Conservation (phyloP, 2,888 invertebrate species). For the Ferdinandea cuprea region DNA sequence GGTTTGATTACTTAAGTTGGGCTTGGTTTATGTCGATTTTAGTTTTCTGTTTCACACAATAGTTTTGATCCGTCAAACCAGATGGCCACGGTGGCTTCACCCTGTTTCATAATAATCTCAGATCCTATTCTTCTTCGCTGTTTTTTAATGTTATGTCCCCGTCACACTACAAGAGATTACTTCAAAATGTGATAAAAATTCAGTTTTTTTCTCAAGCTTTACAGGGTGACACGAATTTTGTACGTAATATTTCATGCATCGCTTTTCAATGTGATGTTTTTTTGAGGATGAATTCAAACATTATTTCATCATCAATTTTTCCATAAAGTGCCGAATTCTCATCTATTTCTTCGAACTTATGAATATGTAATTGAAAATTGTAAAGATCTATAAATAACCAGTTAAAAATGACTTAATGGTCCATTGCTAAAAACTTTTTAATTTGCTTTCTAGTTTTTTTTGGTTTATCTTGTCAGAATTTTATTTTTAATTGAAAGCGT, state of each 20-base stretch:
- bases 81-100: too few relatives aligned
- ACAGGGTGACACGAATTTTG: not conserved
- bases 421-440: constrained; percentile 16
- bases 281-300: not conserved
- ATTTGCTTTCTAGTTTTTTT: not conserved
- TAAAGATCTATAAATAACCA: constrained; percentile 2
- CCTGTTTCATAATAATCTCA: too few relatives aligned
- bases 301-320: not conserved
- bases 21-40: too few relatives aligned
- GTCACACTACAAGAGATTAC: not conserved
- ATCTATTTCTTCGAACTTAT: not conserved
- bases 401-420: not conserved
- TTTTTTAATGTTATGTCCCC: too few relatives aligned
- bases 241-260: not conserved
- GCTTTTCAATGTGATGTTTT: not conserved
- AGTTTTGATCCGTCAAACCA: too few relatives aligned
- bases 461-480: constrained; percentile 1
- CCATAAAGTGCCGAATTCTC: not conserved
- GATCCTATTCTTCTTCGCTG: too few relatives aligned
- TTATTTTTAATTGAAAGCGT: constrained; percentile 11
- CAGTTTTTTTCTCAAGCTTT: too few relatives aligned
- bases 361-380: constrained; percentile 1
- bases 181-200: not conserved
- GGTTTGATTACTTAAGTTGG: too few relatives aligned
- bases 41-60: too few relatives aligned